A percentile compares a stretch with the other conserved stretches of the same genome.
phyloP scores from a whole-genome alignment of 1,140 invertebrate species.

The Drosophila parabipectinata region DNA sequence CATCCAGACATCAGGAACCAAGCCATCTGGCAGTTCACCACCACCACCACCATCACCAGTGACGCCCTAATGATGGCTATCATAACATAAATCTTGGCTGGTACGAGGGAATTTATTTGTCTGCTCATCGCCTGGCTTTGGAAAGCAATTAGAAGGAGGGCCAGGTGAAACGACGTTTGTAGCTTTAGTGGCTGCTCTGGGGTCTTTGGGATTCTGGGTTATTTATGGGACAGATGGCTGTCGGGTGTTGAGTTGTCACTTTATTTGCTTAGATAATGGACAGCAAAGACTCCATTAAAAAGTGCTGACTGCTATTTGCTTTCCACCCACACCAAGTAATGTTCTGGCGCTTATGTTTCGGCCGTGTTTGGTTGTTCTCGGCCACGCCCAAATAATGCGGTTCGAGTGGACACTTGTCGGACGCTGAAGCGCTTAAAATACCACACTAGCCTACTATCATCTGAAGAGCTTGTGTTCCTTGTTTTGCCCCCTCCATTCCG shows the following conservation, averaged over 20 bases:
- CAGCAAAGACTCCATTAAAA: conserved; percentile 56
- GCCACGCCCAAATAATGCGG: neutral
- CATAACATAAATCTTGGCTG: conserved; percentile 73
- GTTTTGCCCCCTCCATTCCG: neutral
- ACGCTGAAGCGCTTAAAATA: conserved; percentile 8
- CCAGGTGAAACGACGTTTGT: conserved; percentile 5
- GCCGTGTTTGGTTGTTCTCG: conserved; percentile 11
- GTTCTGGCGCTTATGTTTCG: conserved; percentile 1
- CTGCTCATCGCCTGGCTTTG: conserved; percentile 55
- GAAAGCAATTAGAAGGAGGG: conserved; percentile 72
- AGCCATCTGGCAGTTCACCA: conserved; percentile 19
- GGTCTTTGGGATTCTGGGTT: conserved; percentile 8
- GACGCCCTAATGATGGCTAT: conserved; percentile 75
- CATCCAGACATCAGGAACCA: conserved; percentile 8
- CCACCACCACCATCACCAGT: conserved; percentile 29
- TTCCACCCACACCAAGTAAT: neutral
- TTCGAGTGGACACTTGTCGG: conserved; percentile 32
- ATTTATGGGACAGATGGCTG: conserved; percentile 37
- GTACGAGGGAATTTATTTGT: conserved; percentile 45
- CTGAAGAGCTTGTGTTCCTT: conserved; percentile 17
- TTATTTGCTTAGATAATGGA: conserved; percentile 72
- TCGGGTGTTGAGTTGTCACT: conserved; percentile 57
- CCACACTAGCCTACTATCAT: conserved; percentile 30
- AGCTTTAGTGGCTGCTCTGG: neutral
- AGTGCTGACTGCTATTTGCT: conserved; percentile 53